These are phyloP conservation scores for Okamejei kenojei DNA, from an alignment of 2,797 vertebrate genomes.

Conservation along the genomic window DNA sequence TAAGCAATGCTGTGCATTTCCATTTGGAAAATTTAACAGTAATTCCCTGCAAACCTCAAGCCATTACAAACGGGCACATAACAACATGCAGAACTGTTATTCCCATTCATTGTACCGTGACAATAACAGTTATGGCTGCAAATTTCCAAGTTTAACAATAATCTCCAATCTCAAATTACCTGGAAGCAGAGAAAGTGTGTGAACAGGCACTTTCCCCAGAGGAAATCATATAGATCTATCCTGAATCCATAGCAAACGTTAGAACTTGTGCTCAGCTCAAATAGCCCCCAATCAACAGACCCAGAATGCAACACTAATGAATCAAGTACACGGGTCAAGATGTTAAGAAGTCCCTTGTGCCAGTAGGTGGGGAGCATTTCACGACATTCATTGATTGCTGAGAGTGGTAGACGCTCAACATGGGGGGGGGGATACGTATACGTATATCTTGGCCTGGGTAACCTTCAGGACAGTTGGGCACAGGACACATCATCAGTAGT, in stretches of 20 bases:
- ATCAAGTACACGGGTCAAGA: no score
- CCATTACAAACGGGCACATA: not conserved
- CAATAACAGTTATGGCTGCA: not conserved
- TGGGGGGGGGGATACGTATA: no score
- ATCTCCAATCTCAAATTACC: not conserved
- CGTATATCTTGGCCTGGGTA: no score
- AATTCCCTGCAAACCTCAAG: not conserved
- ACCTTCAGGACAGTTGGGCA: no score
- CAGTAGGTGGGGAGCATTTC: no score
- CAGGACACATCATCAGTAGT: no score
- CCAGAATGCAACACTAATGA: not conserved
- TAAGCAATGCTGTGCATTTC: not conserved
- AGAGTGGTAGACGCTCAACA: no score
- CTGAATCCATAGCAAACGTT: not conserved
- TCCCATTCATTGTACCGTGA: not conserved
- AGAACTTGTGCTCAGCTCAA: not conserved
- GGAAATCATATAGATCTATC: not conserved
- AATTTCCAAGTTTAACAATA: no score
- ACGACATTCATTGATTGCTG: no score
- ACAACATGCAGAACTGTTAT: not conserved
- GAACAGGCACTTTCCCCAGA: not conserved
- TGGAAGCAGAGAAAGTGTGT: not conserved
- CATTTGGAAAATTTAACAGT: not conserved
- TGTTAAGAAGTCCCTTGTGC: no score
- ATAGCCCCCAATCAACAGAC: not conserved